Evolutionary conservation across 2,113 vertebrate species (phyloP).

Genomic region (Plecturocebus donacophilus): DNA sequence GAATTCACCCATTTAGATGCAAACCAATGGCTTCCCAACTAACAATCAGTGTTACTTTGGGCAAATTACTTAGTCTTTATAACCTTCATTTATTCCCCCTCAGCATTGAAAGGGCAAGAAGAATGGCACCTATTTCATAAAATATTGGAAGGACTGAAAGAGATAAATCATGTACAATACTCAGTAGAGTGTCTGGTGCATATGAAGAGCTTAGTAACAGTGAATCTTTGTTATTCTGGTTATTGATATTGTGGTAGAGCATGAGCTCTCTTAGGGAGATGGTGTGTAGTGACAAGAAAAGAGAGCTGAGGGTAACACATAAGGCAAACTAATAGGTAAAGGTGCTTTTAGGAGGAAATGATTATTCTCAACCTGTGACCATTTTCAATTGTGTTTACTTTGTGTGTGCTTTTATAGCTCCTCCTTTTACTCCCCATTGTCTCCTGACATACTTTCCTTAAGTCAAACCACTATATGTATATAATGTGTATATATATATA

Average conservation of each 20-base stretch:
- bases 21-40: background rate
- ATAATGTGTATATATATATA: too few species aligned
- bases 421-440: background rate
- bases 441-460: background rate
- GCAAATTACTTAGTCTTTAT: background rate
- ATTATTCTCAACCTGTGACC: background rate
- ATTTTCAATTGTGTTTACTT: background rate
- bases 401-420: background rate
- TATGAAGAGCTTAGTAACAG: background rate
- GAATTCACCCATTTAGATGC: too few species aligned
- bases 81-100: background rate
- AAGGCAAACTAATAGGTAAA: background rate
- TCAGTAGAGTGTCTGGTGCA: background rate
- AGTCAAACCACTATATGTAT: background rate
- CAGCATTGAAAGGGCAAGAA: background rate
- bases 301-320: background rate
- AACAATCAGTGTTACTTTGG: background rate
- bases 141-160: background rate
- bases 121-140: background rate
- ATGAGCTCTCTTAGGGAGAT: background rate
- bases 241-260: background rate
- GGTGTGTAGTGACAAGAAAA: background rate
- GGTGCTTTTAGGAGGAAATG: background rate
- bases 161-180: background rate
- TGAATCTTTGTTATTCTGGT: background rate